phyloP scores from a whole-genome alignment of 2,797 vertebrate species.

The Acestrorhynchus altus region DNA sequence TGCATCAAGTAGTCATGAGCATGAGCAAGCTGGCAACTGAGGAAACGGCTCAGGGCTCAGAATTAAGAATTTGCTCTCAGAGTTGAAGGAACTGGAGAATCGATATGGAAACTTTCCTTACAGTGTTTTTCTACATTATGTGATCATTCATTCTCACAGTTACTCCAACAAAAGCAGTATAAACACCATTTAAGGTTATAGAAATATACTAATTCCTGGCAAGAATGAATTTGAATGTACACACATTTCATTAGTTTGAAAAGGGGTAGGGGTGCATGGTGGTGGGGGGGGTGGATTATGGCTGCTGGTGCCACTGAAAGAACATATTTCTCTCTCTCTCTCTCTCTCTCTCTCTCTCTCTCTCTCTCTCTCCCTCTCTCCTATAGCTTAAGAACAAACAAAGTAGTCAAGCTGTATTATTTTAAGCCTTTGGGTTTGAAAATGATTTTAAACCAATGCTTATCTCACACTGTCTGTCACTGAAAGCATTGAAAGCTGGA shows the following conservation, averaged over 20 bases:
- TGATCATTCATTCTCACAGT: neutral
- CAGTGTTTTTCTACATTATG: neutral
- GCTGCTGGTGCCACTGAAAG: too few relatives aligned
- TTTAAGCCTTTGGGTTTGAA: constrained; percentile 17
- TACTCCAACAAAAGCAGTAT: too few relatives aligned
- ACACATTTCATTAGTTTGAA: too few relatives aligned
- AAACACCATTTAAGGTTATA: too few relatives aligned
- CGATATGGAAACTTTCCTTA: neutral
- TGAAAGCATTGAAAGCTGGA: neutral
- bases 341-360: neutral
- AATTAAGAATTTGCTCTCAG: neutral
- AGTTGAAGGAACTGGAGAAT: neutral
- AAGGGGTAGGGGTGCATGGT: too few relatives aligned
- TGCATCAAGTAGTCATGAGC: constrained; percentile 17
- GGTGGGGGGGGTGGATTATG: too few relatives aligned
- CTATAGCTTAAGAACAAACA: constrained; percentile 26
- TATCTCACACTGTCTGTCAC: neutral
- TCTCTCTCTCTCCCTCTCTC: neutral
- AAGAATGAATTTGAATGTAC: too few relatives aligned
- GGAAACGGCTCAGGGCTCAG: neutral
- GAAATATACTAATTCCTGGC: too few relatives aligned
- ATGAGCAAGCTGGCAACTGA: neutral
- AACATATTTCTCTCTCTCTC: neutral
- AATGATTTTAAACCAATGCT: constrained; percentile 8
- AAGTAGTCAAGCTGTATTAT: constrained; percentile 12